Conservation (phyloP, 2,797 vertebrate genomes). For the Cyclopterus lumpus region DNA sequence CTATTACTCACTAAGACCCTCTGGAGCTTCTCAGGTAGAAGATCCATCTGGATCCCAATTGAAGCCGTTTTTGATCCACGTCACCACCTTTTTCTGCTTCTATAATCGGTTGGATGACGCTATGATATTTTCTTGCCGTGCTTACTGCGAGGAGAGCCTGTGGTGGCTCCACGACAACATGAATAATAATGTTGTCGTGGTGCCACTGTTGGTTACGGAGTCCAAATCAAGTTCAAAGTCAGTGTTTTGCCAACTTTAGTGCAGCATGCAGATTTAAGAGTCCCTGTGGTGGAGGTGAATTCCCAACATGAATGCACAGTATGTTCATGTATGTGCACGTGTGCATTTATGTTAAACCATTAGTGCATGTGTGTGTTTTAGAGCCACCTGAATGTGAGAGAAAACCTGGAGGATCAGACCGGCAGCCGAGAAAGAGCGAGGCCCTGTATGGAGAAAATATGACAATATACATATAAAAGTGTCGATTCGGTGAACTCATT, state of each 20-base stretch:
- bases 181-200: not conserved
- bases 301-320: not conserved
- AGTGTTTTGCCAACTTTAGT: not conserved
- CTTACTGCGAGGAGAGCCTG: not conserved
- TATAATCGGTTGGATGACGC: not conserved
- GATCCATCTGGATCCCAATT: not conserved
- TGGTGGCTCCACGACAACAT: not conserved
- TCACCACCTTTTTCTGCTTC: not conserved
- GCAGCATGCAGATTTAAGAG: not conserved
- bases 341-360: conserved; percentile 24
- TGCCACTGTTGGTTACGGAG: not conserved
- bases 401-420: conserved; percentile 48
- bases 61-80: not conserved
- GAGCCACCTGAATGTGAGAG: conserved; percentile 21
- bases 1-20: not conserved
- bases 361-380: conserved; percentile 32
- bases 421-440: conserved; percentile 33
- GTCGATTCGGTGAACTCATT: not conserved
- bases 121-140: not conserved
- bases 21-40: not conserved
- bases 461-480: not conserved
- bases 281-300: not conserved
- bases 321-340: conserved; percentile 13
- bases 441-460: not conserved
- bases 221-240: conserved; percentile 1